Evolutionary conservation across 2,888 invertebrate genomes (phyloP).

Genomic region (Ditula angustiorana): DNA sequence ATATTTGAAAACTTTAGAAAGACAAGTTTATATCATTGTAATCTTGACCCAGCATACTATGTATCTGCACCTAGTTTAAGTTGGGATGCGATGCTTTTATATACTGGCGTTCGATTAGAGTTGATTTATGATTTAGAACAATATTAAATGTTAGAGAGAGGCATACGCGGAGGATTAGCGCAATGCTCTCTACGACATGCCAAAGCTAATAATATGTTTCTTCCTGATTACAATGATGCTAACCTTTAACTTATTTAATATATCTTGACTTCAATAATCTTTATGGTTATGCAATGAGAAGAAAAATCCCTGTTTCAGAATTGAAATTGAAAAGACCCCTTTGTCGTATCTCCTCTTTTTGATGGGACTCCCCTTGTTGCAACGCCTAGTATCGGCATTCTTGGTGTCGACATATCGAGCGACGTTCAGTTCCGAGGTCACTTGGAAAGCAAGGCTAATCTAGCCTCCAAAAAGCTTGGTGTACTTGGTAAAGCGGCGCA

Average conservation of each 20-base stretch:
- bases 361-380: too few species aligned
- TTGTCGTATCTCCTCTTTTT: too few species aligned
- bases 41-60: slow-evolving; percentile 48
- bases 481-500: too few species aligned
- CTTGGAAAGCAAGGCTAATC: too few species aligned
- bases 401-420: too few species aligned
- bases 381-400: too few species aligned
- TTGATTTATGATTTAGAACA: background rate
- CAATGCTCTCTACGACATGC: background rate
- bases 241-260: background rate
- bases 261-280: background rate
- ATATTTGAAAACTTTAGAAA: slow-evolving; percentile 50
- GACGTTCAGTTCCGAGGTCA: too few species aligned
- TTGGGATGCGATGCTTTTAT: slow-evolving; percentile 45
- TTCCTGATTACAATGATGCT: background rate
- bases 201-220: background rate
- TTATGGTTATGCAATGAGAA: background rate
- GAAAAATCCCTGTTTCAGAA: background rate
- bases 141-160: background rate
- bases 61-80: slow-evolving; percentile 43
- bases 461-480: too few species aligned
- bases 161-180: background rate
- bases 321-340: too few species aligned
- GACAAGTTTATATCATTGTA: slow-evolving; percentile 43
- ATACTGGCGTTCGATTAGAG: background rate